Conservation (phyloP, 2,113 vertebrate genomes). For the Actenoides hombroni region DNA sequence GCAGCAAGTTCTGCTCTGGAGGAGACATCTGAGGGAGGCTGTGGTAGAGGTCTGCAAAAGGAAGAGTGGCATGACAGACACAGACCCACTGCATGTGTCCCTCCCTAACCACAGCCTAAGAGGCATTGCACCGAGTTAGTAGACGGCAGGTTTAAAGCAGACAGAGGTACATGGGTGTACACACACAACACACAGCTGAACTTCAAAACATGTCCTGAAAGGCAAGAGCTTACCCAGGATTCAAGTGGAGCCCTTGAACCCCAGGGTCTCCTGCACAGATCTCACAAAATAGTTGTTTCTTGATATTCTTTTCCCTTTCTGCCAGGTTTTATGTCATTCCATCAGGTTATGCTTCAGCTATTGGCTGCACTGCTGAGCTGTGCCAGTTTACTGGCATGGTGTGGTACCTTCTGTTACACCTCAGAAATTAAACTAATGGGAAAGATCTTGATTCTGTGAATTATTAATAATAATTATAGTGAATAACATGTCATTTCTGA, state of each 20-base stretch:
- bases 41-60: not conserved
- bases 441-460: not conserved
- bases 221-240: not conserved
- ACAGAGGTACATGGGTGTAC: not conserved
- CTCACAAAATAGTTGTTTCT: not conserved
- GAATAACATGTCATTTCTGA: not conserved
- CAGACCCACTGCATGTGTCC: not conserved
- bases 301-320: not conserved
- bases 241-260: not conserved
- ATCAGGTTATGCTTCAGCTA: not conserved
- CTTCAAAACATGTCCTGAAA: not conserved
- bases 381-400: not conserved
- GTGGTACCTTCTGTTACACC: not conserved
- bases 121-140: not conserved
- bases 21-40: not conserved
- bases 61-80: not conserved
- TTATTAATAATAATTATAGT: not conserved
- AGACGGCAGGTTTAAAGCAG: not conserved
- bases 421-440: not conserved
- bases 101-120: not conserved
- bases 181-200: not conserved
- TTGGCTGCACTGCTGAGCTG: not conserved
- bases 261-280: not conserved
- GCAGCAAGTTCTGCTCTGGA: not conserved
- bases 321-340: not conserved